Evolutionary conservation across 2,797 vertebrate species (phyloP).

Genomic region (Tokudaia muenninki): DNA sequence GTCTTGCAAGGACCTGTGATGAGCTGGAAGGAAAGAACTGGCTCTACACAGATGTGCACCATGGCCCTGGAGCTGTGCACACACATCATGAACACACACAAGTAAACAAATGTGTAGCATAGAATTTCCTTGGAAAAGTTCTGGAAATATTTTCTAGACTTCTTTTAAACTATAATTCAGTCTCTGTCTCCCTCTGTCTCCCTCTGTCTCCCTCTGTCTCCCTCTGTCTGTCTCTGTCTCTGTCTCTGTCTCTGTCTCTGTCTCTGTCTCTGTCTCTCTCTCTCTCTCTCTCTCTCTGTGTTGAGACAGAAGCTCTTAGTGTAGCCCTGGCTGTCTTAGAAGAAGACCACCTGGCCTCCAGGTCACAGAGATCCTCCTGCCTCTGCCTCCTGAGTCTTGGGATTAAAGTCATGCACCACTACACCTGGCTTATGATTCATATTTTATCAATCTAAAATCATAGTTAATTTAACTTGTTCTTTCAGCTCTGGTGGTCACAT

Average conservation of each 20-base stretch:
- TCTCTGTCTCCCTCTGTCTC: neutral
- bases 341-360: neutral
- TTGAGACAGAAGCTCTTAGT: neutral
- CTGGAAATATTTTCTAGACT: constrained; percentile 50
- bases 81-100: neutral
- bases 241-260: neutral
- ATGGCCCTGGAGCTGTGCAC: neutral
- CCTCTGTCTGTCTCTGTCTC: no score
- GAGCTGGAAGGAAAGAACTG: neutral
- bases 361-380: neutral
- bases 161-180: neutral
- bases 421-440: neutral
- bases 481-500: constrained; percentile 1
- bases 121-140: constrained; percentile 38
- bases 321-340: neutral
- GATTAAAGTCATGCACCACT: neutral
- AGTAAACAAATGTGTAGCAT: neutral
- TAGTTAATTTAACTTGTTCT: neutral
- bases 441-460: neutral
- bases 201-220: no score
- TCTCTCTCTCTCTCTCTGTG: neutral
- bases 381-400: neutral
- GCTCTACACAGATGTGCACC: neutral
- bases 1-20: neutral
- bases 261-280: neutral